phyloP scores from a whole-genome alignment of 2,888 invertebrate genomes.

The Anarsia innoxiella region DNA sequence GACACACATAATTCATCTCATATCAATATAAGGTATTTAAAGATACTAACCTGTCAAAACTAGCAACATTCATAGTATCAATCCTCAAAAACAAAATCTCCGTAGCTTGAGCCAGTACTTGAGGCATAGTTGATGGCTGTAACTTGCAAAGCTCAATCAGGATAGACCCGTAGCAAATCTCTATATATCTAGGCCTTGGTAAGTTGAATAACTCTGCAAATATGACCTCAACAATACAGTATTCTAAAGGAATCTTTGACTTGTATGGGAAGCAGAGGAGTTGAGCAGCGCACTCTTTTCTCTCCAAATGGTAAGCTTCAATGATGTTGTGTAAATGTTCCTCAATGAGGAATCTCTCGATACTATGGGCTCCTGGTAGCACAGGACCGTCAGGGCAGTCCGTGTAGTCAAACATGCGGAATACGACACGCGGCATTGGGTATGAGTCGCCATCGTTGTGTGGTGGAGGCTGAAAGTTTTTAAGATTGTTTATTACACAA shows the following conservation, averaged over 20 bases:
- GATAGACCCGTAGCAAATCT: constrained; percentile 95
- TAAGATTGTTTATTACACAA: too few species aligned
- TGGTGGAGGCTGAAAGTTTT: constrained; percentile 85
- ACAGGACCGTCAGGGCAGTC: constrained; percentile 96
- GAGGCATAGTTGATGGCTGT: constrained; percentile 97
- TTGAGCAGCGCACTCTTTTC: constrained; percentile 96
- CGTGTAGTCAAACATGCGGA: constrained; percentile 98
- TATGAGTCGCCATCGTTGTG: constrained; percentile 93
- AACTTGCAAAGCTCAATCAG: constrained; percentile 97
- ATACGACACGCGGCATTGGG: constrained; percentile 96
- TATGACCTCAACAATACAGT: constrained; percentile 98
- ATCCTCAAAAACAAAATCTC: constrained; percentile 97
- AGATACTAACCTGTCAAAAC: constrained; percentile 84
- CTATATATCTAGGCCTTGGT: constrained; percentile 90
- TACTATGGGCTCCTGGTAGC: constrained; percentile 96
- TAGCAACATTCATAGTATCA: constrained; percentile 97
- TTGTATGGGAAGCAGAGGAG: constrained; percentile 94
- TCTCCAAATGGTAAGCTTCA: constrained; percentile 88
- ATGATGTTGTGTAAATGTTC: constrained; percentile 97
- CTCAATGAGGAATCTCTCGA: constrained; percentile 97
- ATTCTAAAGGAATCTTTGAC: constrained; percentile 95
- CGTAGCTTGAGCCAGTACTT: constrained; percentile 97
- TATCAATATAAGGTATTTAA: too few species aligned
- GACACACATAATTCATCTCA: too few species aligned
- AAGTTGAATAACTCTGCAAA: constrained; percentile 95